Base-by-base conservation (phyloP, 2,797 vertebrate genomes). In the Hoplostethus mediterraneus region DNA sequence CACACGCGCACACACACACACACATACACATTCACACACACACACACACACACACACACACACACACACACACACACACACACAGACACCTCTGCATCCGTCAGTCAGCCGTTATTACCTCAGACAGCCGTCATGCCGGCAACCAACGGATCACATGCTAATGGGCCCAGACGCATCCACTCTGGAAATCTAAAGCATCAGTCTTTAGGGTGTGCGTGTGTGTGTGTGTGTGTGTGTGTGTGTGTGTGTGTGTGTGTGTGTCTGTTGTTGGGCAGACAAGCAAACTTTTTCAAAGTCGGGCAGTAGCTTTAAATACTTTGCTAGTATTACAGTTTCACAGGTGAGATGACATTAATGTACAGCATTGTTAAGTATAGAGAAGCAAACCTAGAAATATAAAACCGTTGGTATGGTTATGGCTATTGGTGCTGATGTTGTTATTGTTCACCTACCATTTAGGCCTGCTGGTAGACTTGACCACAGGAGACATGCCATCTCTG, bases 401-500 rank as follows among this genome's bases (percentile, higher is more conserved):
- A 25, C 11, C 0, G 1, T 6, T 14, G 0, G 14, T 51, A 48
- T 8, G n/a, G 2, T 49, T 63, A 54, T 64, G 48, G 51, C 21
- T 64, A 56, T 42, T 54, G 30, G 1, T 73, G 47, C 45, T 59
- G 25, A 42, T 77, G 68, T 44, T 5, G 6, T 33, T 67, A 52
- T 69, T 30, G 40, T 31, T 38, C 33, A 84, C 91, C 82, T 89
- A 99, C 98, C 98, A 99, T 93, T 97, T 98, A 12, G 97, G 95
- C 73, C 97, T 92, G 91, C 97, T 99, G 71, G 96, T 98, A 28
- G 98, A 99, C 93, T 99, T 99, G 86, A 99, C 97, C 81, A 98
- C 95, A 10, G 97, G 98, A 66, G 97, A 95, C 98, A 99, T 99
- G 56, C 97, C 97, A 88, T 99, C 97, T 94, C 98, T 94, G 51